A percentile compares a stretch with the other conserved stretches of the same genome.
phyloP scores from a whole-genome alignment of 2,113 vertebrate species.

The Excalfactoria chinensis region DNA sequence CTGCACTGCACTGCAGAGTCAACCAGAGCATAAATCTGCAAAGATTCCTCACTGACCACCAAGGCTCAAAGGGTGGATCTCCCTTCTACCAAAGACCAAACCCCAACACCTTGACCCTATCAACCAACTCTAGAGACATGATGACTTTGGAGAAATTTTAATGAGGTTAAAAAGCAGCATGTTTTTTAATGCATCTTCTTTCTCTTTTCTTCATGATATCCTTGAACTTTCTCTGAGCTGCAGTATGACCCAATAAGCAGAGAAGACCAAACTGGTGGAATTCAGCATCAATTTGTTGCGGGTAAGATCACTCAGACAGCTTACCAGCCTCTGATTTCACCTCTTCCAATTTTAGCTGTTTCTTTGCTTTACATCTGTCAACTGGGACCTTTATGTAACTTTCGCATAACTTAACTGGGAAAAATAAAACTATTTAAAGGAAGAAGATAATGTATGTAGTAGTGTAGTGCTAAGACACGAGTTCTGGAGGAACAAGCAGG shows the following conservation, averaged over 20 bases:
- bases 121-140: neutral
- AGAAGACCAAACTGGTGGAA: constrained; percentile 3
- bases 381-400: constrained; percentile 8
- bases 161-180: neutral
- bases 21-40: neutral
- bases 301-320: neutral
- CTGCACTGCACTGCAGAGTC: neutral
- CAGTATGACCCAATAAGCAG: constrained; percentile 21
- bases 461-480: neutral
- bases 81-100: neutral
- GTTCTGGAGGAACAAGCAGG: constrained; percentile 17
- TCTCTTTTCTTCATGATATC: neutral
- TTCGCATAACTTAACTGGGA: constrained; percentile 13
- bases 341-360: constrained; percentile 48
- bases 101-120: neutral
- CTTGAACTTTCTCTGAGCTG: neutral
- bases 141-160: neutral
- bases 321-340: constrained; percentile 47
- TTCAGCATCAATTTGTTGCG: constrained; percentile 4
- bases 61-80: neutral
- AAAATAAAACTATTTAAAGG: constrained; percentile 35
- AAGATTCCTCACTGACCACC: neutral
- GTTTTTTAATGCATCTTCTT: neutral
- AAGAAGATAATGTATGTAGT: neutral
- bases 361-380: constrained; percentile 36